Percentiles rank a stretch among this genome's conserved stretches.
Conservation (phyloP, 2,113 vertebrate species). For the Saguinus midas region DNA sequence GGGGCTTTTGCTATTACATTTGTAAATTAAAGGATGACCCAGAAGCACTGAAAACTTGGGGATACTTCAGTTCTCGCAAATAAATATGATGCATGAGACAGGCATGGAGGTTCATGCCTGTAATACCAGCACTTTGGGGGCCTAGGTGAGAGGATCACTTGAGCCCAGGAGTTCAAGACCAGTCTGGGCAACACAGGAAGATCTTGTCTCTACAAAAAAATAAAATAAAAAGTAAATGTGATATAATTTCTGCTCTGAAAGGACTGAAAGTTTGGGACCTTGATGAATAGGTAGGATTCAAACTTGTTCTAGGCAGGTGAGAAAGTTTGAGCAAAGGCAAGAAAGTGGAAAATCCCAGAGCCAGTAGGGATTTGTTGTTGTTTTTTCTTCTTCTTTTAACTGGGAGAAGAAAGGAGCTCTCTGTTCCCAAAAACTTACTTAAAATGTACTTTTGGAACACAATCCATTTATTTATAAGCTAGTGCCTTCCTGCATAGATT, state of each 20-base stretch:
- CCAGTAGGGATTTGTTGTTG: background rate
- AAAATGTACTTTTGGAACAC: constrained; percentile 46
- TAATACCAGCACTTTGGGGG: too few species aligned
- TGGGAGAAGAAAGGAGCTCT: background rate
- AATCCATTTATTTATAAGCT: constrained; percentile 18
- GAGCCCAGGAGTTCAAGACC: too few species aligned
- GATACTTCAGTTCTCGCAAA: background rate
- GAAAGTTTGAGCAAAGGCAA: background rate
- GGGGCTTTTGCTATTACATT: background rate
- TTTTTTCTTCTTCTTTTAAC: background rate
- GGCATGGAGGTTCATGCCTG: too few species aligned
- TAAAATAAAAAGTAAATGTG: background rate
- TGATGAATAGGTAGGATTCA: background rate
- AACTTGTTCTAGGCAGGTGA: background rate
- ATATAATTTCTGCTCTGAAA: background rate
- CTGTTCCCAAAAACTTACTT: constrained; percentile 23
- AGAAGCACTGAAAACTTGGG: background rate
- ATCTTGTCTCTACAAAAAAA: too few species aligned
- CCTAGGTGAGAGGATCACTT: too few species aligned
- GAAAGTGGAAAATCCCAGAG: constrained; percentile 13
- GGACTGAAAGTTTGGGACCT: background rate
- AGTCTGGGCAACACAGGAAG: too few species aligned
- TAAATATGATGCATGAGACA: background rate
- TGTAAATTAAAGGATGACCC: background rate
- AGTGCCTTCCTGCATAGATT: background rate